Evolutionary conservation across 2,113 vertebrate genomes (phyloP).

Genomic region (Tychaedon coryphoeus): DNA sequence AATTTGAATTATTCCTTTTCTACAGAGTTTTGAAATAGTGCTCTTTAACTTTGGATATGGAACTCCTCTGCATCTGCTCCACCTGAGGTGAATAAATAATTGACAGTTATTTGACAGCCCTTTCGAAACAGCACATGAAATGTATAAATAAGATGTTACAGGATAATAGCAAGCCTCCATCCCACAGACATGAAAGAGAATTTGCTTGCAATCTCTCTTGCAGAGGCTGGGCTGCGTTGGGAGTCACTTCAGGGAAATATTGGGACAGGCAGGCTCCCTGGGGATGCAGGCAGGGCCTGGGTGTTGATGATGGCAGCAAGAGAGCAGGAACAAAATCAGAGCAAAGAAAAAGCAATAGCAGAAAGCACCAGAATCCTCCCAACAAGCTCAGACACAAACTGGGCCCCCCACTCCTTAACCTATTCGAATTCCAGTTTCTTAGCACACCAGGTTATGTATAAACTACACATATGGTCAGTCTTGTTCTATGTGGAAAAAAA

Average conservation of each 20-base stretch:
- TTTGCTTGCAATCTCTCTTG: neutral
- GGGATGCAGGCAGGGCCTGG: neutral
- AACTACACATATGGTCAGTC: too few species aligned
- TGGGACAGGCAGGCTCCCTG: neutral
- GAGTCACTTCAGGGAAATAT: neutral
- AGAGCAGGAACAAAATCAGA: too few species aligned
- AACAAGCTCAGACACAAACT: too few species aligned
- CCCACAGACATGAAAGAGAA: neutral
- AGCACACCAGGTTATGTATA: too few species aligned
- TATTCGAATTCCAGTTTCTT: too few species aligned
- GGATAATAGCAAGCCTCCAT: neutral
- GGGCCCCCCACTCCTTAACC: too few species aligned
- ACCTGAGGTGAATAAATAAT: slow-evolving; percentile 37
- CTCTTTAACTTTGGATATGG: neutral
- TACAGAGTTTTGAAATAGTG: neutral
- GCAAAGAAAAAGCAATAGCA: too few species aligned
- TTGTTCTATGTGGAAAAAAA: too few species aligned
- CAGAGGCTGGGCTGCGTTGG: neutral
- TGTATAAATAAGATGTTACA: neutral
- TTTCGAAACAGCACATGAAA: neutral
- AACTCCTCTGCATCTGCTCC: neutral
- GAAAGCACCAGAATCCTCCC: too few species aligned
- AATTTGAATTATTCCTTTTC: slow-evolving; percentile 20
- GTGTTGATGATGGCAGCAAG: too few species aligned
- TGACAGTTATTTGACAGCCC: slow-evolving; percentile 12